These are phyloP conservation scores for Cosmorhoe ocellata DNA, from an alignment of 2,888 invertebrate species.

Conservation along the genomic window DNA sequence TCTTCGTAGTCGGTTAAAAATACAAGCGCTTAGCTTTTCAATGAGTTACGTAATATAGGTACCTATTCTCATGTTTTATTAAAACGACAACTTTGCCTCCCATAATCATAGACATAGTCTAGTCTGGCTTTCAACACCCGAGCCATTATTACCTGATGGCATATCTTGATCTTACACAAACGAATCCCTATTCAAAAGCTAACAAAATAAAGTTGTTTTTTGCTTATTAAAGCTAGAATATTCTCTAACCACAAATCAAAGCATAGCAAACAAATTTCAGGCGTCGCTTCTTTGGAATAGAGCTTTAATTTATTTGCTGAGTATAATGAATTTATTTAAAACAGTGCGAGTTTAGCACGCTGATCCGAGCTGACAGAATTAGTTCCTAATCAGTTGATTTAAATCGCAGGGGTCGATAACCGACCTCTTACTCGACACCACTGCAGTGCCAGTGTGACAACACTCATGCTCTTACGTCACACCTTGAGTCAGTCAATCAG, in stretches of 20 bases:
- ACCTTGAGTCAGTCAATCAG: no score
- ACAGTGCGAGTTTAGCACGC: slow-evolving; percentile 16
- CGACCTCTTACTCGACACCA: slow-evolving; percentile 24
- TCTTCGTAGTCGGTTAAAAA: no score
- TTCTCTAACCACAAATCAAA: slow-evolving; percentile 9
- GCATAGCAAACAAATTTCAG: neutral
- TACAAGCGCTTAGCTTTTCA: no score
- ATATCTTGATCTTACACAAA: slow-evolving; percentile 2
- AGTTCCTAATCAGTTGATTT: slow-evolving; percentile 60
- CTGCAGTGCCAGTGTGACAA: slow-evolving; percentile 9
- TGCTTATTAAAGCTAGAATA: neutral
- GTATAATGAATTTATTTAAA: slow-evolving; percentile 16
- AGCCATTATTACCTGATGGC: slow-evolving; percentile 14
- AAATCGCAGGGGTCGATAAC: slow-evolving; percentile 40
- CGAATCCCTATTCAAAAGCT: neutral
- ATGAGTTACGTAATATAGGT: no score
- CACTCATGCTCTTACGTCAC: slow-evolving; percentile 1
- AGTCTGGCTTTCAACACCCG: slow-evolving; percentile 22
- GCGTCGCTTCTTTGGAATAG: neutral
- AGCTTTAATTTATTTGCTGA: neutral
- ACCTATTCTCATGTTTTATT: slow-evolving; percentile 8
- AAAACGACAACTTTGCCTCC: slow-evolving; percentile 7
- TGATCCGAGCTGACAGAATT: slow-evolving; percentile 39
- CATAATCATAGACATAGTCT: slow-evolving; percentile 12
- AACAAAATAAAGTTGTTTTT: neutral